A percentile compares a stretch with the other conserved stretches of the same genome.
phyloP scores from a whole-genome alignment of 2,113 vertebrate species.

The Apodemus speciosus region DNA sequence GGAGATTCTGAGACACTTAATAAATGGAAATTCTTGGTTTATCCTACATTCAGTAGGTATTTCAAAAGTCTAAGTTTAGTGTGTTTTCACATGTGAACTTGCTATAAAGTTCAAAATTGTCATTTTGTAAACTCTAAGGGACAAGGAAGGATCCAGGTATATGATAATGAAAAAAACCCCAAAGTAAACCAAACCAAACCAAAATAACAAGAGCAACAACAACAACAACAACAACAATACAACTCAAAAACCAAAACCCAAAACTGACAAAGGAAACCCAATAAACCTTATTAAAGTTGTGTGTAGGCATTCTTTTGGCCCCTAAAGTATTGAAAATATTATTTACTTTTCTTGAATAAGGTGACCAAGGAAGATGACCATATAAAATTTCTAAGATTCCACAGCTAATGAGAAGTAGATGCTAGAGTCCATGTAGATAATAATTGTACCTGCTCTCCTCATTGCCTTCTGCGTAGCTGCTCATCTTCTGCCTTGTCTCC shows the following conservation, averaged over 20 bases:
- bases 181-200: too few species aligned
- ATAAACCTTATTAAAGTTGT: not conserved
- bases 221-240: too few species aligned
- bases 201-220: too few species aligned
- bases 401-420: not conserved
- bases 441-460: not conserved
- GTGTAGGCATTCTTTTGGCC: not conserved
- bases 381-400: not conserved
- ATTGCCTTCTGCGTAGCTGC: not conserved
- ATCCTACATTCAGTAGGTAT: not conserved
- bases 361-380: not conserved
- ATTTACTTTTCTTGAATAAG: not conserved
- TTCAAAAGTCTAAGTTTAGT: not conserved
- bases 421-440: not conserved
- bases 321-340: not conserved
- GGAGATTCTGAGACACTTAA: conserved; percentile 5
- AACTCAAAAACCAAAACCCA: too few species aligned
- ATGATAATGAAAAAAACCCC: not conserved
- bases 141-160: not conserved
- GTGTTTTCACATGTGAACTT: not conserved
- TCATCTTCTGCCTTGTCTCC: not conserved
- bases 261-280: not conserved
- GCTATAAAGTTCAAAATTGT: not conserved
- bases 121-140: not conserved
- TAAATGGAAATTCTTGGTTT: not conserved